These are phyloP conservation scores for Onychomys torridus DNA, from an alignment of 2,797 vertebrate genomes.

Conservation along the genomic window DNA sequence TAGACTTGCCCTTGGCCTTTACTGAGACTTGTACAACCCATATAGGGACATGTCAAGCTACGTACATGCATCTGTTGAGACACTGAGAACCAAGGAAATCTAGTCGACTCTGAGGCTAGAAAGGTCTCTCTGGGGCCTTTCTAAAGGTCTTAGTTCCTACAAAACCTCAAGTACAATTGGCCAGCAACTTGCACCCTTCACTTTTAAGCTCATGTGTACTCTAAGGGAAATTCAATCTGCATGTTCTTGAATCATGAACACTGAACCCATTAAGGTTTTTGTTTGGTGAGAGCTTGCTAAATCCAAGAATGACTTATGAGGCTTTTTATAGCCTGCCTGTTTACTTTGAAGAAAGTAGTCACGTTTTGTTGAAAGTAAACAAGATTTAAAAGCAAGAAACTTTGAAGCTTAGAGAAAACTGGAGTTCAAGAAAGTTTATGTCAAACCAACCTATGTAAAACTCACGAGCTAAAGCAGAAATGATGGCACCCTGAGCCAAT, in stretches of 20 bases:
- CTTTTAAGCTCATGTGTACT: constrained; percentile 75
- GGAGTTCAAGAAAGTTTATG: constrained; percentile 66
- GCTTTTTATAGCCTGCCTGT: constrained; percentile 84
- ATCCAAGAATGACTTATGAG: constrained; percentile 78
- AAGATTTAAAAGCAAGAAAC: constrained; percentile 73
- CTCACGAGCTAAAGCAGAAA: constrained; percentile 60
- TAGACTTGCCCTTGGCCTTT: constrained; percentile 2
- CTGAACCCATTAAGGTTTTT: constrained; percentile 81
- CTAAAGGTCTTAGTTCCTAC: constrained; percentile 56
- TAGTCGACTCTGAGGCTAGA: constrained; percentile 49
- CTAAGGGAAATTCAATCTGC: constrained; percentile 81
- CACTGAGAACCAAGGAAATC: constrained; percentile 53
- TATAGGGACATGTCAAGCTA: constrained; percentile 7
- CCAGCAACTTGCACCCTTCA: constrained; percentile 76
- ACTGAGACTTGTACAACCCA: not conserved
- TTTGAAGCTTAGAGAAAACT: constrained; percentile 66
- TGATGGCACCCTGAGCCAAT: constrained; percentile 38
- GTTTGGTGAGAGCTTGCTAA: constrained; percentile 82
- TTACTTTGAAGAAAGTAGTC: constrained; percentile 83
- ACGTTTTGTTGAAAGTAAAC: constrained; percentile 80
- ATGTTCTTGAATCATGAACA: constrained; percentile 77
- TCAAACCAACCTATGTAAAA: constrained; percentile 61
- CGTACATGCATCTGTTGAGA: not conserved
- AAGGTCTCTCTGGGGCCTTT: constrained; percentile 56
- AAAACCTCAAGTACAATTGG: constrained; percentile 76